These are phyloP conservation scores for Ruditapes philippinarum DNA, from an alignment of 1,140 invertebrate genomes.

Conservation along the genomic window DNA sequence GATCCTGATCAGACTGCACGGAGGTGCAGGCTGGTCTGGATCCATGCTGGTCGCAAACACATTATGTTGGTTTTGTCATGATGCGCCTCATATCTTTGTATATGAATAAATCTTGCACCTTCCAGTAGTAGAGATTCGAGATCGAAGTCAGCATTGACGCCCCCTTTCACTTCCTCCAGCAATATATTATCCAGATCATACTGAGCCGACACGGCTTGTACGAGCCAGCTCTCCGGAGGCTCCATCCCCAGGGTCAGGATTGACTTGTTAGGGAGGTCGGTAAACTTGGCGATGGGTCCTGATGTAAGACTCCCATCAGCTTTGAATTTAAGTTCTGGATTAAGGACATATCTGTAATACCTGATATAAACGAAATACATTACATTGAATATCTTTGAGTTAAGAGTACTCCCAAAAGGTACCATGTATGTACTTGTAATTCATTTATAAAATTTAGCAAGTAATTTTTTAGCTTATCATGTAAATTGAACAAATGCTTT, in stretches of 20 bases:
- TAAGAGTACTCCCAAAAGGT: no score
- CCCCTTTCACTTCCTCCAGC: constrained; percentile 87
- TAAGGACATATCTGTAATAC: constrained; percentile 98
- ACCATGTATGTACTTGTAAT: no score
- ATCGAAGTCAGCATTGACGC: constrained; percentile 93
- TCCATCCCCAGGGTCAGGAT: constrained; percentile 98
- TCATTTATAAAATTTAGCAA: no score
- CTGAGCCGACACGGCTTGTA: constrained; percentile 96
- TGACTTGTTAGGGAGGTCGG: constrained; percentile 95
- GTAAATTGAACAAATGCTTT: no score
- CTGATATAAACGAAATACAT: constrained; percentile 87
- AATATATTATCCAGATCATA: constrained; percentile 99
- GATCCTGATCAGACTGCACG: no score
- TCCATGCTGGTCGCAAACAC: no score
- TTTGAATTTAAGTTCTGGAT: constrained; percentile 91
- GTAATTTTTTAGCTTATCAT: no score
- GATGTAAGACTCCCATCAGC: constrained; percentile 73
- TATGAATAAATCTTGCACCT: no score
- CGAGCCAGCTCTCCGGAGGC: constrained; percentile 99
- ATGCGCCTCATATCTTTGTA: no score
- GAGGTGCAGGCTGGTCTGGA: no score
- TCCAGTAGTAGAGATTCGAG: constrained; percentile 96
- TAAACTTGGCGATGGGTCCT: constrained; percentile 94
- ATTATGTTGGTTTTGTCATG: no score
- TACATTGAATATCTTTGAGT: background rate